Conservation (phyloP, 2,888 invertebrate genomes). For the Leptopilina myrica region DNA sequence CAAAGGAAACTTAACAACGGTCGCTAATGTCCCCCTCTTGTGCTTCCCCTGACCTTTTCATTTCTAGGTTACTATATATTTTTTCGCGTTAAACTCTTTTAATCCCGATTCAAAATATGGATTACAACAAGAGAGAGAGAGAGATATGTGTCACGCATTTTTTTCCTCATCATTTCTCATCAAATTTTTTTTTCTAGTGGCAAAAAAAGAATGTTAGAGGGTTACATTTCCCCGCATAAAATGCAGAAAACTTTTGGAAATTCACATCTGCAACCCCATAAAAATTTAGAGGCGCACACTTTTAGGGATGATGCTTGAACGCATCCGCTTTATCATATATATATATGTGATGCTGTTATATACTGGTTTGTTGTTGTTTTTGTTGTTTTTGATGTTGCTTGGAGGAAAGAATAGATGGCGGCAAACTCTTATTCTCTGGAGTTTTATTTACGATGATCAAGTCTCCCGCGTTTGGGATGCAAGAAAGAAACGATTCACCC, state of each 20-base stretch:
- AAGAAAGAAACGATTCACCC: slow-evolving; percentile 35
- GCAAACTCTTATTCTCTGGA: slow-evolving; percentile 30
- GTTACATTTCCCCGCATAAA: neutral
- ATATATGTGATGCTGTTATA: neutral
- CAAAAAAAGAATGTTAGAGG: slow-evolving; percentile 1
- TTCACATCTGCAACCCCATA: slow-evolving; percentile 28
- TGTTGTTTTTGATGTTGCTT: slow-evolving; percentile 7
- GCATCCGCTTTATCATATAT: slow-evolving; percentile 28
- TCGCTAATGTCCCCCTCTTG: slow-evolving; percentile 29
- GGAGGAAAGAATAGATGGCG: slow-evolving; percentile 9
- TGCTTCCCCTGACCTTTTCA: neutral
- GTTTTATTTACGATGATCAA: slow-evolving; percentile 20
- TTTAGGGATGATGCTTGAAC: neutral
- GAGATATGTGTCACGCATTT: neutral
- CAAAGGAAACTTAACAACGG: slow-evolving; percentile 27
- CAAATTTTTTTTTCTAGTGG: neutral
- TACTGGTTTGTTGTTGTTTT: slow-evolving; percentile 25
- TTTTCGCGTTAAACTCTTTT: slow-evolving; percentile 29
- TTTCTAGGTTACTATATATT: slow-evolving; percentile 15
- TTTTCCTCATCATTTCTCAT: slow-evolving; percentile 5
- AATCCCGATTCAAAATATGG: slow-evolving; percentile 8
- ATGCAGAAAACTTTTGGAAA: slow-evolving; percentile 13
- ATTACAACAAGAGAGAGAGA: slow-evolving; percentile 18
- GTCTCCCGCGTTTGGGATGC: neutral
- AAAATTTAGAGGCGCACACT: slow-evolving; percentile 24